Percentiles rank a stretch among this genome's conserved stretches.
Conservation (phyloP, 2,888 invertebrate genomes). For the Merodon equestris region DNA sequence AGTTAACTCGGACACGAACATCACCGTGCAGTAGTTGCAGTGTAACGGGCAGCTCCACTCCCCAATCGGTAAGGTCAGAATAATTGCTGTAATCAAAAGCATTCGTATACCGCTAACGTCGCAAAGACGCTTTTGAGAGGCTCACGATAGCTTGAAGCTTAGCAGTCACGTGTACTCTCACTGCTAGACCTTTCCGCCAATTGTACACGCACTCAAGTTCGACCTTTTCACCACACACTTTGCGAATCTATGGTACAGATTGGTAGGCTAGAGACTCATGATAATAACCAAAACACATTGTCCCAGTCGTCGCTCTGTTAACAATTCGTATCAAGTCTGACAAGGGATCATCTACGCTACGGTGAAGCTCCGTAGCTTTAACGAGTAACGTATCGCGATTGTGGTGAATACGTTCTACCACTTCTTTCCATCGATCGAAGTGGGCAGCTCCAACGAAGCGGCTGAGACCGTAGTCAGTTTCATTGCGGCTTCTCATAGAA, state of each 20-base stretch:
- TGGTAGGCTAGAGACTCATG: not conserved
- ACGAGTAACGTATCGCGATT: too few relatives aligned
- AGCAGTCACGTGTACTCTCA: too few relatives aligned
- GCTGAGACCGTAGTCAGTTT: slow-evolving; percentile 46
- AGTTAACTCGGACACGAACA: too few relatives aligned
- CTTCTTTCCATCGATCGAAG: slow-evolving; percentile 35
- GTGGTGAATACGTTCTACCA: slow-evolving; percentile 58
- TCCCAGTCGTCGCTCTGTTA: not conserved
- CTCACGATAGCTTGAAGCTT: too few relatives aligned
- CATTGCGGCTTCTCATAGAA: slow-evolving; percentile 63
- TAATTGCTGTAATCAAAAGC: slow-evolving; percentile 30
- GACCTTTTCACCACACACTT: too few relatives aligned
- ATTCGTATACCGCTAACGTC: not conserved
- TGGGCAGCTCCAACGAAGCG: slow-evolving; percentile 24
- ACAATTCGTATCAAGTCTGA: not conserved
- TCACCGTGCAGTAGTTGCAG: too few relatives aligned
- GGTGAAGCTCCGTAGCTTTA: not conserved
- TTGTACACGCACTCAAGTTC: too few relatives aligned
- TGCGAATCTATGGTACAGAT: too few relatives aligned
- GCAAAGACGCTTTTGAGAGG: too few relatives aligned
- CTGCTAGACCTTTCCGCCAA: too few relatives aligned
- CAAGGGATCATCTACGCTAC: slow-evolving; percentile 33
- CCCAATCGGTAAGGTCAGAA: not conserved
- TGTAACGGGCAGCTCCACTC: too few relatives aligned
- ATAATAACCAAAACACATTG: slow-evolving; percentile 41